A percentile compares a stretch with the other conserved stretches of the same genome.
These are phyloP conservation scores for Elaphurus davidianus DNA, from an alignment of 2,113 vertebrate genomes.

Conservation along the genomic window DNA sequence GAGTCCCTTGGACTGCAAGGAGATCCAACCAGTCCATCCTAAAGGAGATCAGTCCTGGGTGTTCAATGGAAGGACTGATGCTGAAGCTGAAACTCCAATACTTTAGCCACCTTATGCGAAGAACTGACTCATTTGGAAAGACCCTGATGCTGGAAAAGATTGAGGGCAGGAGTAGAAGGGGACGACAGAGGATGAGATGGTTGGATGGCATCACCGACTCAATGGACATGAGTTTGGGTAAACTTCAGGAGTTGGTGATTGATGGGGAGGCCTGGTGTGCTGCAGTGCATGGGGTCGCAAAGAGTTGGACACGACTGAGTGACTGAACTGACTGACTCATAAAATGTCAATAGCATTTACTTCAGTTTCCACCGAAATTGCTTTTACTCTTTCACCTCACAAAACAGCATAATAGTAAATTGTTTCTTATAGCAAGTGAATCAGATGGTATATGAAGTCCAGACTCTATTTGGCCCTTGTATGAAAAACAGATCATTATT, in stretches of 20 bases:
- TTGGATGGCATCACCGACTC: background rate
- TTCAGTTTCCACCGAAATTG: constrained; percentile 58
- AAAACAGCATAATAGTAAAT: constrained; percentile 66
- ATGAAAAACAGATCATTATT: constrained; percentile 27
- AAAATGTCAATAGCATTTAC: background rate
- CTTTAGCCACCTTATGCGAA: rapidly evolving
- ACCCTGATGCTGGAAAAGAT: background rate
- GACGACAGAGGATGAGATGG: background rate
- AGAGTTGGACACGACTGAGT: background rate
- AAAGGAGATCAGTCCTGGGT: background rate
- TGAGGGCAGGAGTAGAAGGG: background rate
- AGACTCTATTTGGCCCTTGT: constrained; percentile 68
- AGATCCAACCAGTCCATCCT: background rate
- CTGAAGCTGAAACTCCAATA: background rate
- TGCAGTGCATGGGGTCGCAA: rapidly evolving
- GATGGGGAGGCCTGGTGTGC: rapidly evolving
- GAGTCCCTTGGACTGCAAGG: background rate
- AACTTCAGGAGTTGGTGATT: background rate
- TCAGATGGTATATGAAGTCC: constrained; percentile 69
- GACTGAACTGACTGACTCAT: background rate
- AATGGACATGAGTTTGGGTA: background rate
- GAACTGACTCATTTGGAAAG: background rate
- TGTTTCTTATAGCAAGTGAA: constrained; percentile 74
- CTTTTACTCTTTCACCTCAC: constrained; percentile 70
- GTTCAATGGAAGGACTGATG: background rate